Percentiles rank a stretch among this genome's conserved stretches.
Conservation (phyloP, 1,140 invertebrate genomes). For the Philaenus spumarius region DNA sequence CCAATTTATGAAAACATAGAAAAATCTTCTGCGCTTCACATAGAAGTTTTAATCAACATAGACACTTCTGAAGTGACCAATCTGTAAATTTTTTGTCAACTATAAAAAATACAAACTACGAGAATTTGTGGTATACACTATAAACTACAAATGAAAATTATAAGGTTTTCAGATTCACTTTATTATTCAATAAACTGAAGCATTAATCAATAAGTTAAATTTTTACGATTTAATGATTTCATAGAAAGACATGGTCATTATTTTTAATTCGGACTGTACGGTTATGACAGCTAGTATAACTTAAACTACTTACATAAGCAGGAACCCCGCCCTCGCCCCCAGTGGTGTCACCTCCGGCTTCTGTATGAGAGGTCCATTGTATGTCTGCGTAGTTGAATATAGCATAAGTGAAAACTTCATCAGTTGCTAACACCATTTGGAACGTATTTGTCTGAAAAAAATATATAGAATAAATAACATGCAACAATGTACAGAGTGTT, state of each 20-base stretch:
- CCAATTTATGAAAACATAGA: too few species aligned
- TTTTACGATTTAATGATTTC: neutral
- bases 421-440: conserved; percentile 86
- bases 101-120: too few species aligned
- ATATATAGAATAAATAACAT: too few species aligned
- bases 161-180: neutral
- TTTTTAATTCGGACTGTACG: too few species aligned
- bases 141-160: neutral
- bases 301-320: conserved; percentile 64
- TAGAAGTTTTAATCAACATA: too few species aligned
- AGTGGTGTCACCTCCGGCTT: conserved; percentile 81
- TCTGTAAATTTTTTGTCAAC: too few species aligned
- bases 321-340: conserved; percentile 79
- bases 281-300: neutral
- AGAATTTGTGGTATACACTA: too few species aligned
- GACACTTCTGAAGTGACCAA: too few species aligned
- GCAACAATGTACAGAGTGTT: too few species aligned
- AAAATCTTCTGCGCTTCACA: too few species aligned
- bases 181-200: neutral
- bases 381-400: conserved; percentile 91
- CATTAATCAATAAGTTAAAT: neutral
- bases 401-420: conserved; percentile 88
- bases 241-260: too few species aligned
- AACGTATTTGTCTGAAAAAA: conserved; percentile 82
- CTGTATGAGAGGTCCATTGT: conserved; percentile 85